Evolutionary conservation across 2,888 invertebrate genomes (phyloP).

Genomic region (Conistra vaccinii): DNA sequence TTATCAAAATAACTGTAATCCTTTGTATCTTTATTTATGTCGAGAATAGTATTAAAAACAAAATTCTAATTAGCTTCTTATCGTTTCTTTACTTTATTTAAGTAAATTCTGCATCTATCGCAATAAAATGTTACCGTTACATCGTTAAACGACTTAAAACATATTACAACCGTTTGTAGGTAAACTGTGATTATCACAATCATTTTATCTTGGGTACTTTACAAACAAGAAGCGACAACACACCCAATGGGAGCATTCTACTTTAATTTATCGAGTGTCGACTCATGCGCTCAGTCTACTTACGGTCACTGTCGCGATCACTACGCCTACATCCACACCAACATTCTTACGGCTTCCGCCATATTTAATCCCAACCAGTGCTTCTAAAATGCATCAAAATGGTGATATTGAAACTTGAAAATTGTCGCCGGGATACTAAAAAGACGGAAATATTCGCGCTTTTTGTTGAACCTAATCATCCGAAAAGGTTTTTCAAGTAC

Average conservation of each 20-base stretch:
- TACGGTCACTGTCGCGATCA: slow-evolving; percentile 67
- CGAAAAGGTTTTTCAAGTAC: slow-evolving; percentile 88
- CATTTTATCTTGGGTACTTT: slow-evolving; percentile 67
- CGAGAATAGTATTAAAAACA: neutral
- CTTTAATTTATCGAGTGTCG: slow-evolving; percentile 55
- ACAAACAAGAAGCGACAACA: slow-evolving; percentile 62
- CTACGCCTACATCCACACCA: slow-evolving; percentile 45
- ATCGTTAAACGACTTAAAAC: slow-evolving; percentile 25
- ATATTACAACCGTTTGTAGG: slow-evolving; percentile 24
- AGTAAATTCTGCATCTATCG: neutral
- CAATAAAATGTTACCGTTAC: slow-evolving; percentile 15
- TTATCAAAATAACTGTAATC: neutral
- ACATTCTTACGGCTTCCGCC: slow-evolving; percentile 67
- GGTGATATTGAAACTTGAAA: slow-evolving; percentile 83
- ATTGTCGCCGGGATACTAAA: slow-evolving; percentile 82
- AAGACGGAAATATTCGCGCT: slow-evolving; percentile 83
- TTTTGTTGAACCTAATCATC: slow-evolving; percentile 87
- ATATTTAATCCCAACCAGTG: slow-evolving; percentile 56
- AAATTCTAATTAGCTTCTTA: neutral
- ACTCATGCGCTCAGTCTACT: slow-evolving; percentile 66
- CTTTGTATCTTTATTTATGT: too few species aligned
- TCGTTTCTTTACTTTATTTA: neutral
- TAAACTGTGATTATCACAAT: slow-evolving; percentile 54
- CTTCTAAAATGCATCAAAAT: slow-evolving; percentile 88
- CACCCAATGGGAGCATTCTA: slow-evolving; percentile 62